Base-by-base conservation (phyloP, 2,888 invertebrate species). In the Heteromyza rotundicornis region DNA sequence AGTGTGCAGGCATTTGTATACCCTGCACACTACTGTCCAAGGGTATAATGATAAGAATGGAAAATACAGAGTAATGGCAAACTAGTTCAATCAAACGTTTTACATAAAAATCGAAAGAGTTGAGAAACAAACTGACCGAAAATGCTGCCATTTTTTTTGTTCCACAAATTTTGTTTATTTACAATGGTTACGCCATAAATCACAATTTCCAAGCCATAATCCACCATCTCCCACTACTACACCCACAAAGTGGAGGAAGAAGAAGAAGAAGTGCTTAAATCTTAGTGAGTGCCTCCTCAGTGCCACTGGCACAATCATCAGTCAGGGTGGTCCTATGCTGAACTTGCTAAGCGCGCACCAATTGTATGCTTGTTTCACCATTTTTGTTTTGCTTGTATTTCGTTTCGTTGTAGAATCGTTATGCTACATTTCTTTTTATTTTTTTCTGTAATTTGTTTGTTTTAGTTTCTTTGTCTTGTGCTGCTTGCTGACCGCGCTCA, bases 251-350 rank as follows among this genome's bases (percentile, higher is more conserved):
- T 27, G 52, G 17, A 54, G 47, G 5, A 54, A 47, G 5, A 50
- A 32, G n/a, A 54, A 53, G 10, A 35, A 54, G 5, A 47, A 27
- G 50, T 16, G 16, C 24, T 22, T 56, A 19, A 50, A 32, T 24
- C 17, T 20, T 52, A 47, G 36, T 40, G 40, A 16, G 44, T 40
- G 35, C n/a, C n/a, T 23, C 47, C 60, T 36, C 55, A 35, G 27
- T 56, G 60, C 61, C 61, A 53, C 52, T 53, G 57, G 57, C 61
- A 52, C 57, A 52, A 57, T 24, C 57, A 52, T 24, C 57, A 44
- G 64, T 59, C 74, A 76, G 74, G 74, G 74, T 74, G 74, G 74
- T 74, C 74, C 76, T 20, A 47, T 19, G 47, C 40, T n/a, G 12
- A 40, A 40, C 24, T 51, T 17, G 52, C 52, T 8, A 59, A 44